These are phyloP conservation scores for Laspeyria flexula DNA, from an alignment of 2,888 invertebrate genomes.

Conservation along the genomic window DNA sequence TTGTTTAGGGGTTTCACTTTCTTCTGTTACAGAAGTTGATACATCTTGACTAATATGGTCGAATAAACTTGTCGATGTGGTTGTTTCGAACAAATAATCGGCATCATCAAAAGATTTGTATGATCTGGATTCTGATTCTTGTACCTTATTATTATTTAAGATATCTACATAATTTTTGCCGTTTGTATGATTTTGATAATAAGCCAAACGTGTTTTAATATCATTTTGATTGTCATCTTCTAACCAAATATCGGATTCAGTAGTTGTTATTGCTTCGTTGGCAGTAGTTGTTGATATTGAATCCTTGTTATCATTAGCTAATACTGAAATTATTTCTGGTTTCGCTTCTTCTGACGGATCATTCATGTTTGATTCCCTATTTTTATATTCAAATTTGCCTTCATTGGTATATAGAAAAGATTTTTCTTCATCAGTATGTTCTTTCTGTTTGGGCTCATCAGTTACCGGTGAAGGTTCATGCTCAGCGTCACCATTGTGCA, in stretches of 20 bases:
- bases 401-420: constrained; percentile 42
- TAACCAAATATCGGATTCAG: constrained; percentile 63
- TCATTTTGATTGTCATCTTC: constrained; percentile 44
- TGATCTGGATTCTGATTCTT: constrained; percentile 60
- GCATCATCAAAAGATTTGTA: constrained; percentile 58
- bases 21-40: constrained; percentile 13
- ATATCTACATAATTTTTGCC: constrained; percentile 28
- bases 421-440: constrained; percentile 38
- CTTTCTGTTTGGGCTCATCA: constrained; percentile 18
- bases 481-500: constrained; percentile 58
- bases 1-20: constrained; percentile 3
- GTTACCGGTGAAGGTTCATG: constrained; percentile 51
- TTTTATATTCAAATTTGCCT: constrained; percentile 39
- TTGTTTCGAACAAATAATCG: constrained; percentile 46
- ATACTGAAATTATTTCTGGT: constrained; percentile 61
- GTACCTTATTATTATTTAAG: constrained; percentile 34
- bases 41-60: constrained; percentile 5
- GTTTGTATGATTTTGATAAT: constrained; percentile 26
- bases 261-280: constrained; percentile 36
- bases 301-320: constrained; percentile 44
- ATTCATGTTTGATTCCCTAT: constrained; percentile 45
- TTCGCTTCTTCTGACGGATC: constrained; percentile 63
- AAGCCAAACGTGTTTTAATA: constrained; percentile 16
- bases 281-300: constrained; percentile 18
- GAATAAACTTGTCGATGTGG: constrained; percentile 11